Base-by-base conservation (phyloP, 2,888 invertebrate genomes). In the Syritta pipiens region DNA sequence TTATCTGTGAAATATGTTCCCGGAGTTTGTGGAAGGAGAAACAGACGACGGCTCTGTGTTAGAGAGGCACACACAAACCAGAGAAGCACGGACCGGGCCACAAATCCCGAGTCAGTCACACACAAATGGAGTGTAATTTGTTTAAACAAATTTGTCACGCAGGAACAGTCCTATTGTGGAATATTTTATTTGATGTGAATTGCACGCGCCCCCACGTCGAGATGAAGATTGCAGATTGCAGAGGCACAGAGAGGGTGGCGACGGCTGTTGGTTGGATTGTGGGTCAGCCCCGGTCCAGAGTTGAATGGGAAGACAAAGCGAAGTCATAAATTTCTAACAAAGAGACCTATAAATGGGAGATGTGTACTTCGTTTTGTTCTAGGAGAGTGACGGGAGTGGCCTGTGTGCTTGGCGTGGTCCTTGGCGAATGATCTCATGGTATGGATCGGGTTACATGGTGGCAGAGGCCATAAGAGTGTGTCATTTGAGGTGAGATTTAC, bases 91-190 rank as follows among this genome's bases (percentile, higher is more conserved):
- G 7, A 37, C 37, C 4, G n/a, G n/a, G 37, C 14, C 32, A 5
- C 37, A 17, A 4, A 10, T 30, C 1, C 30, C 1, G 30, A 30
- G n/a, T 30, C 32, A 14, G 26, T 17, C 42, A 17, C 37, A 51
- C 59, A 57, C 67, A 74, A 74, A 74, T 74, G 55, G 57, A 32
- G 72, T 55, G 48, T 81, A 81, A 81, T 81, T 81, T 81, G 81
- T 81, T 75, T 81, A 81, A 81, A 81, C 81, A 81, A 75, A 81
- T 81, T 81, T 81, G 81, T 75, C 81, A 75, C 79, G 74, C 79
- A 81, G 81, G 81, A 81, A 75, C n/a, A 75, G 67, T 79, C 74
- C 62, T 74, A 79, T 79, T 79, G 67, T 74, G 57, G 74, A 79
- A 74, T 74, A 62, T 68, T 79, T 62, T 68, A 63, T 76, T 76